Evolutionary conservation across 2,113 vertebrate genomes (phyloP).

Genomic region (Oxyura jamaicensis): DNA sequence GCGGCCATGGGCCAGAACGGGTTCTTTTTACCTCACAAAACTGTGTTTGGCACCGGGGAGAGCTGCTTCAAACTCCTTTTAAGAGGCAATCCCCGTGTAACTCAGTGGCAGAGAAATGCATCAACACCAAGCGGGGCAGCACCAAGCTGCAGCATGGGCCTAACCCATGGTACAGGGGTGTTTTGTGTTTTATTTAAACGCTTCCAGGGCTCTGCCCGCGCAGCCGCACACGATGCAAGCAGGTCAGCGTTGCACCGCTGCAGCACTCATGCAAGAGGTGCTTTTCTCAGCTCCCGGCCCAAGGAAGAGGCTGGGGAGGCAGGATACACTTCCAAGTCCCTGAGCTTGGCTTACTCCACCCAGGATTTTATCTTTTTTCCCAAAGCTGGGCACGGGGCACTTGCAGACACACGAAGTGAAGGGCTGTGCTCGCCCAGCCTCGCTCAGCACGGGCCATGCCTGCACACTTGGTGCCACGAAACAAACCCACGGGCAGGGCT

Average conservation of each 20-base stretch:
- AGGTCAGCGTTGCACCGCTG: background rate
- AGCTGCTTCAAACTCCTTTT: background rate
- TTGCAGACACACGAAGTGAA: background rate
- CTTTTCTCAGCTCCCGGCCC: background rate
- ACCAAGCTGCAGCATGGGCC: fast-evolving
- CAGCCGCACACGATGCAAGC: fast-evolving
- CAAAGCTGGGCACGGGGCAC: background rate
- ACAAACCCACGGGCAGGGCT: fast-evolving
- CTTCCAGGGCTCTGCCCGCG: background rate
- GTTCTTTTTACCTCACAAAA: background rate
- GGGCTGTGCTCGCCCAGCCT: too few relatives aligned
- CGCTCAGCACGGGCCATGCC: background rate
- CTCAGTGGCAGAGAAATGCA: fast-evolving
- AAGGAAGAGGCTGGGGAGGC: background rate
- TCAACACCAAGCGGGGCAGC: background rate
- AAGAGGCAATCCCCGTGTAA: fast-evolving
- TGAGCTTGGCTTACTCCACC: background rate
- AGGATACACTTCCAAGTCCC: fast-evolving
- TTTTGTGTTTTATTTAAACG: background rate
- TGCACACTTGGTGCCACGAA: background rate
- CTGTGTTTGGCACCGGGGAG: background rate
- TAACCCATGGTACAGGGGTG: fast-evolving
- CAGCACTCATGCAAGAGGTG: too few relatives aligned
- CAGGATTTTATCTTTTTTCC: fast-evolving
- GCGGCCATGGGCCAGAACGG: too few relatives aligned